phyloP scores from a whole-genome alignment of 2,797 vertebrate species.

The Echeneis naucrates region DNA sequence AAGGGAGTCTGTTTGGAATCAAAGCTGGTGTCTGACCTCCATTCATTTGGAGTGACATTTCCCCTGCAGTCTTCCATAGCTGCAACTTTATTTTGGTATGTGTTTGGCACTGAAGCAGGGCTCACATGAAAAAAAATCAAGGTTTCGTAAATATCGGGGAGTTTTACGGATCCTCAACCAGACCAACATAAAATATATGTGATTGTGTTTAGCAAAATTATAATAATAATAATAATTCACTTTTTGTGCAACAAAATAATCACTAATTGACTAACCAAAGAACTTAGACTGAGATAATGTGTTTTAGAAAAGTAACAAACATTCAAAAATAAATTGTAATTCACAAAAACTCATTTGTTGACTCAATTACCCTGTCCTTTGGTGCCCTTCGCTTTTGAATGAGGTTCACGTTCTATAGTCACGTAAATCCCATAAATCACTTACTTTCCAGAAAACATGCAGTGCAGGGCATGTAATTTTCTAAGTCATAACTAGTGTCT shows the following conservation, averaged over 20 bases:
- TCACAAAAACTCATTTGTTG: neutral
- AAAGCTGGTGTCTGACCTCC: conserved; percentile 8
- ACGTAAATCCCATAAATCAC: neutral
- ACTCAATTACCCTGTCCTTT: neutral
- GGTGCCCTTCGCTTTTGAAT: neutral
- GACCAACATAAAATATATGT: too few relatives aligned
- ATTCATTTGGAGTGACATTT: conserved; percentile 5
- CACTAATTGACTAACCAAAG: neutral
- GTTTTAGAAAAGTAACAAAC: neutral
- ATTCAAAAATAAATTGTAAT: neutral
- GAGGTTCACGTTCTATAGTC: neutral
- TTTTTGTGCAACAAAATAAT: too few relatives aligned
- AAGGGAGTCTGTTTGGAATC: conserved; percentile 11
- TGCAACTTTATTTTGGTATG: neutral
- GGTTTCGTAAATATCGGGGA: neutral
- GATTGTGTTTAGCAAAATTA: too few relatives aligned
- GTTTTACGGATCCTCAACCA: too few relatives aligned
- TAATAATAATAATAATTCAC: too few relatives aligned
- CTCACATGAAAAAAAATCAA: conserved; percentile 9
- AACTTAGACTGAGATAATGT: neutral
- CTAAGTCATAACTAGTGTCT: neutral
- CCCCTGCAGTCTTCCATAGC: neutral
- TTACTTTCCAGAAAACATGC: neutral
- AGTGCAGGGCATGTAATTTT: neutral
- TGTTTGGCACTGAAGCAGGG: conserved; percentile 20